A percentile compares a stretch with the other conserved stretches of the same genome.
phyloP scores from a whole-genome alignment of 1,140 invertebrate species.

The Rhagoletis zephyria region DNA sequence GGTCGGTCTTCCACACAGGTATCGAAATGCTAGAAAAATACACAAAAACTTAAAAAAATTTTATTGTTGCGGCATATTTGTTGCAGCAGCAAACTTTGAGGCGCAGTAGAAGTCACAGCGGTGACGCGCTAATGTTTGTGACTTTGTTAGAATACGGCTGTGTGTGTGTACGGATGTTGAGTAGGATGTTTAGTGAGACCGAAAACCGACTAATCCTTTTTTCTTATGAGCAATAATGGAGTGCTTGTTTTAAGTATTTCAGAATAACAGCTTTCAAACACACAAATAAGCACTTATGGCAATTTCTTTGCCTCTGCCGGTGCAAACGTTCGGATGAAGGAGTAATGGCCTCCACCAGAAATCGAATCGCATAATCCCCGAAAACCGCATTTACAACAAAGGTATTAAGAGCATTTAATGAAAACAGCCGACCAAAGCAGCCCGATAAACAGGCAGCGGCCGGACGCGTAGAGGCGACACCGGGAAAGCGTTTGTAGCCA shows the following conservation, averaged over 20 bases:
- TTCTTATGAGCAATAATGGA: not conserved
- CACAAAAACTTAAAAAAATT: too few species aligned
- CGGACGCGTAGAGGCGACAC: not conserved
- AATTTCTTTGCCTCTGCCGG: not conserved
- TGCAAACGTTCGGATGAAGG: not conserved
- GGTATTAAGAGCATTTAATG: slow-evolving; percentile 34
- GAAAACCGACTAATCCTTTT: too few species aligned
- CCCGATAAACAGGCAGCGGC: not conserved
- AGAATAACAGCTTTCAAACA: not conserved
- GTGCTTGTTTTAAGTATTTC: not conserved
- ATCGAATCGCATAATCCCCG: slow-evolving; percentile 36
- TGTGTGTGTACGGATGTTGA: not conserved
- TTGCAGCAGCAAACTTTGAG: too few species aligned
- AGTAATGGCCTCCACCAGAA: not conserved
- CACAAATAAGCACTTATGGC: not conserved
- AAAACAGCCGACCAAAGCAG: slow-evolving; percentile 7
- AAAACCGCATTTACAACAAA: slow-evolving; percentile 33
- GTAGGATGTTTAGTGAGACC: not conserved
- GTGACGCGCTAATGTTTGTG: too few species aligned
- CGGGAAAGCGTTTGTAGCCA: not conserved
- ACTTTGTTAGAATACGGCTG: too few species aligned
- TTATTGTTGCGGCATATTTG: too few species aligned
- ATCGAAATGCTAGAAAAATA: too few species aligned
- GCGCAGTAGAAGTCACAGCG: too few species aligned
- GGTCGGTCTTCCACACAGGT: too few species aligned